These are phyloP conservation scores for Bombycilla garrulus DNA, from an alignment of 2,113 vertebrate genomes.

Conservation along the genomic window DNA sequence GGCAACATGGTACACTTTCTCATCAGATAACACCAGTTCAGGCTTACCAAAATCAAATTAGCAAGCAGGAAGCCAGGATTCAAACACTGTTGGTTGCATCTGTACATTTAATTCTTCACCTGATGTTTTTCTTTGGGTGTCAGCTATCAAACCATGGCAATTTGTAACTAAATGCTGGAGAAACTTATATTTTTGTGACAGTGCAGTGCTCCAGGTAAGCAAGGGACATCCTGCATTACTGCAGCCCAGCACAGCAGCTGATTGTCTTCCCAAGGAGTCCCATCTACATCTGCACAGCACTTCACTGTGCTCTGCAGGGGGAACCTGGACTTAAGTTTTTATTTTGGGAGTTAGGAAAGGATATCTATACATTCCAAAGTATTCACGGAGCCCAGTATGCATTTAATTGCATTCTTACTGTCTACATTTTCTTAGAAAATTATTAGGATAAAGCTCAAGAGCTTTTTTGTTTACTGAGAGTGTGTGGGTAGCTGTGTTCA, in stretches of 20 bases:
- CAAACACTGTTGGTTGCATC: neutral
- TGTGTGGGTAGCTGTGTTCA: neutral
- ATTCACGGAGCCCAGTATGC: neutral
- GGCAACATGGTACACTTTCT: neutral
- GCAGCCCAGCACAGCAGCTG: accelerated
- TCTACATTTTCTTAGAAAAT: neutral
- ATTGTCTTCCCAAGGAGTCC: neutral
- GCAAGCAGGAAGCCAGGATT: neutral
- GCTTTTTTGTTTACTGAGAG: neutral
- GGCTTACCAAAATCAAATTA: constrained; percentile 26
- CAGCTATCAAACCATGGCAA: neutral
- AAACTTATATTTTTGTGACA: neutral
- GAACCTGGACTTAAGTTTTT: neutral
- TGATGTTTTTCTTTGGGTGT: neutral
- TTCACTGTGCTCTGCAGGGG: neutral
- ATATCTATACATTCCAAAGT: neutral
- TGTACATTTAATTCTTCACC: neutral
- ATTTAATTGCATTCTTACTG: neutral
- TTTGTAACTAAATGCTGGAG: neutral
- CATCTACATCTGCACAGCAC: neutral
- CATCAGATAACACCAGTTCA: neutral
- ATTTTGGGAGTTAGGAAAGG: neutral
- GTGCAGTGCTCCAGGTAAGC: neutral
- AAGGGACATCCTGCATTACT: neutral
- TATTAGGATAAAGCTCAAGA: neutral